Evolutionary conservation across 2,888 invertebrate genomes (phyloP), one percentile per base, ranked within the genome.

Genomic region (Drosophila prostipennis): DNA sequence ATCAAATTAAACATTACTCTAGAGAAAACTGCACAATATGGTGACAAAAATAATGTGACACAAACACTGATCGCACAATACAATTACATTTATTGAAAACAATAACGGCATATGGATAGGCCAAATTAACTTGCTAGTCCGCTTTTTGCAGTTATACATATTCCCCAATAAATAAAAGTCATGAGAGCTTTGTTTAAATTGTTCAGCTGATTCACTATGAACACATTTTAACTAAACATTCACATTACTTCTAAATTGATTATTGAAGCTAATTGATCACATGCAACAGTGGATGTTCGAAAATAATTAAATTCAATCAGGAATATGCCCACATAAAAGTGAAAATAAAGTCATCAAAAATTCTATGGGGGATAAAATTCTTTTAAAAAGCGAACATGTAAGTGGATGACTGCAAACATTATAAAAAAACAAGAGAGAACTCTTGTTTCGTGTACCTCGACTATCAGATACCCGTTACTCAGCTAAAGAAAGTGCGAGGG

Each of bases 291-390:
- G n/a, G 51, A 16, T 3, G 49, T 14, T 37, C 3, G 14, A 37
- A 26, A 49, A 16, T 57, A 57, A 57, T 57, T 51, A 11, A 51
- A 57, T 39, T 57, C 16, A 39, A 57, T 37, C 36, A 36, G 23
- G 23, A 48, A 19, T 19, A 19, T 19, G 19, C 19, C 19, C 19
- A 19, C 19, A 19, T 19, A 19, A 19, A 19, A 19, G 19, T 19
- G 19, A 19, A 36, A 3, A 6, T 6, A 14, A 34, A 23, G 29
- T 16, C 19, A 14, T 46, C n/a, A 14, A 19, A 29, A 7, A 29
- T 29, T 6, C 7, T 29, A 29, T 29, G 29, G 1, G 29, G 7
- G 29, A 29, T 6, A 29, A 29, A 7, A 29, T 29, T 29, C 29
- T 7, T 29, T 29, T 7, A 29, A 29, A 29, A 7, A 29, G 26